Conservation (phyloP, 2,113 vertebrate genomes). For the Sminthopsis crassicaudata region DNA sequence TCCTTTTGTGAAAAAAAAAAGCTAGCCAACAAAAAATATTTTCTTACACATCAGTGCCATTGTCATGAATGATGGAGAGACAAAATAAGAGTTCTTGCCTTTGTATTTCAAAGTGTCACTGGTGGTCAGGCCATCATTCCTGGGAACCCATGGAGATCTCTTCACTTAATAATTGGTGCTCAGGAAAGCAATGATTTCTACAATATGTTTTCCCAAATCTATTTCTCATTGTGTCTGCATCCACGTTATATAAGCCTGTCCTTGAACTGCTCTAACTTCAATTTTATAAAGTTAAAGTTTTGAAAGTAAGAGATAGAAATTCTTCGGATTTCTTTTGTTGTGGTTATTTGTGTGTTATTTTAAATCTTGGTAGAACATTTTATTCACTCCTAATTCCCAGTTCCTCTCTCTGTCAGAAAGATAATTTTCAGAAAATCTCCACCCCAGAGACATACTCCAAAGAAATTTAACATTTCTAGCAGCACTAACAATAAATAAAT, state of each 20-base stretch:
- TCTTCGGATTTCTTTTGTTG: not conserved
- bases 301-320: conserved; percentile 34
- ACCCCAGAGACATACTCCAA: conserved; percentile 22
- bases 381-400: conserved; percentile 1
- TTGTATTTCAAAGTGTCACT: not conserved
- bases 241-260: conserved; percentile 26
- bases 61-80: conserved; percentile 8
- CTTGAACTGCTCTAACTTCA: not conserved
- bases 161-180: not conserved
- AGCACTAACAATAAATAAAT: not conserved
- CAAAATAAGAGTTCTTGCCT: not conserved
- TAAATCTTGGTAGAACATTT: conserved; percentile 31
- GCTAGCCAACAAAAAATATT: not conserved
- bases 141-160: not conserved
- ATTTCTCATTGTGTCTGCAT: not conserved
- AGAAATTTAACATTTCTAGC: conserved; percentile 51
- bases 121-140: not conserved
- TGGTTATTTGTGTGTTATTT: not conserved
- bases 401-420: conserved; percentile 33
- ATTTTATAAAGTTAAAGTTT: not conserved
- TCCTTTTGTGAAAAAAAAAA: not conserved
- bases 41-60: not conserved
- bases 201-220: not conserved
- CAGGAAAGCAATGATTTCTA: not conserved
- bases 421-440: conserved; percentile 36